A percentile compares a stretch with the other conserved stretches of the same genome.
Evolutionary conservation across 2,113 vertebrate genomes (phyloP).

Genomic region (Pycnonotus jocosus): DNA sequence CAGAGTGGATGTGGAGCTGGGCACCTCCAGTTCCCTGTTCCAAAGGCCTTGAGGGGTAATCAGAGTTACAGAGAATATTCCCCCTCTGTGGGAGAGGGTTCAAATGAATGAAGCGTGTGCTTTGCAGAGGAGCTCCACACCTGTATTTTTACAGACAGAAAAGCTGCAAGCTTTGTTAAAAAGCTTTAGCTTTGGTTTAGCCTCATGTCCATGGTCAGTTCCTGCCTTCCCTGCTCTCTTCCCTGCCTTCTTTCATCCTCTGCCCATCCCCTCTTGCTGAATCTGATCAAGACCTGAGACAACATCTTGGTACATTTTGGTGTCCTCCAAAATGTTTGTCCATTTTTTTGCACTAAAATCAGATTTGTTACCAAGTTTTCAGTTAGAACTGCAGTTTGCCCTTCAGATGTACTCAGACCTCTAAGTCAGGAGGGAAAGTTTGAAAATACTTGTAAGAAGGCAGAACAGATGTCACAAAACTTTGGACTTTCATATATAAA

Average conservation of each 20-base stretch:
- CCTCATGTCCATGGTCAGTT: not conserved
- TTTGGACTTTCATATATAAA: not conserved
- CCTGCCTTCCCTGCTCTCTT: not conserved
- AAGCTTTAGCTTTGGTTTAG: not conserved
- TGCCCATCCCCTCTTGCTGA: not conserved
- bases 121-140: not conserved
- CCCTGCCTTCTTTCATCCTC: not conserved
- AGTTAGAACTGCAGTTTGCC: not conserved
- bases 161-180: not conserved
- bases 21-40: not conserved
- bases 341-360: not conserved
- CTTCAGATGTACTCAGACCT: not conserved
- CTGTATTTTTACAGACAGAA: not conserved
- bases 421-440: not conserved
- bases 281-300: not conserved
- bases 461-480: not conserved
- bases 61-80: not conserved
- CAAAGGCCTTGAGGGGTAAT: not conserved
- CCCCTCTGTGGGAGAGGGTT: not conserved
- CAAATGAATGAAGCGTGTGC: not conserved
- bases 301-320: not conserved
- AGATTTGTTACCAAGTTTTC: not conserved
- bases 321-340: not conserved
- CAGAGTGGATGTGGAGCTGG: not conserved
- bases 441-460: not conserved